A percentile compares a stretch with the other conserved stretches of the same genome.
These are phyloP conservation scores for Amphipoea lucens DNA, from an alignment of 2,888 invertebrate genomes.

Conservation along the genomic window DNA sequence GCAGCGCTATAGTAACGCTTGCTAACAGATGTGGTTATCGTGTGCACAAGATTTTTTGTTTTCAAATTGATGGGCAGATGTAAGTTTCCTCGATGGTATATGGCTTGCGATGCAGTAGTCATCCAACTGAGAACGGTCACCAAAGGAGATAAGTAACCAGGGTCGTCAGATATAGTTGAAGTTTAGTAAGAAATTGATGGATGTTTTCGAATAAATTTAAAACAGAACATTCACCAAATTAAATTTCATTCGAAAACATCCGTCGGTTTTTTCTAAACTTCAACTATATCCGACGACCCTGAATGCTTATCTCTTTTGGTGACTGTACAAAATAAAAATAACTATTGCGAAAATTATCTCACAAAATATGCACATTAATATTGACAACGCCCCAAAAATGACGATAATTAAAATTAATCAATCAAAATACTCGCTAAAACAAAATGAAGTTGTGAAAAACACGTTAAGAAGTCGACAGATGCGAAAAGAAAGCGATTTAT, in stretches of 20 bases:
- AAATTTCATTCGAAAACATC: neutral
- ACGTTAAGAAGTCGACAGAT: constrained; percentile 55
- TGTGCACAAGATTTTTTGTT: too few relatives aligned
- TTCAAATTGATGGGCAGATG: too few relatives aligned
- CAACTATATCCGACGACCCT: too few relatives aligned
- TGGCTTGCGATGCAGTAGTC: neutral
- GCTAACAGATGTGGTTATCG: too few relatives aligned
- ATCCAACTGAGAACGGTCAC: neutral
- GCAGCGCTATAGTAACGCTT: too few relatives aligned
- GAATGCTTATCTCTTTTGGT: too few relatives aligned
- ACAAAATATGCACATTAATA: neutral
- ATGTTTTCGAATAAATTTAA: neutral
- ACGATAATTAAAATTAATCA: neutral
- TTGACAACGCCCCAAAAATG: neutral
- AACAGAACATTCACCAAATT: neutral
- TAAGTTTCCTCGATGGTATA: neutral
- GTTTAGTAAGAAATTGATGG: neutral
- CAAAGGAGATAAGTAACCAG: too few relatives aligned
- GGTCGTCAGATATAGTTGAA: too few relatives aligned
- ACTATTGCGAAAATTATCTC: neutral
- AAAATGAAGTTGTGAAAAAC: constrained; percentile 46
- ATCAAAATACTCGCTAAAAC: constrained; percentile 16
- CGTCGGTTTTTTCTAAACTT: too few relatives aligned
- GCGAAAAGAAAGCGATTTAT: constrained; percentile 74
- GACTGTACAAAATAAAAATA: neutral